Evolutionary conservation across 2,888 invertebrate genomes (phyloP).

Genomic region (Cyaniris semiargus): DNA sequence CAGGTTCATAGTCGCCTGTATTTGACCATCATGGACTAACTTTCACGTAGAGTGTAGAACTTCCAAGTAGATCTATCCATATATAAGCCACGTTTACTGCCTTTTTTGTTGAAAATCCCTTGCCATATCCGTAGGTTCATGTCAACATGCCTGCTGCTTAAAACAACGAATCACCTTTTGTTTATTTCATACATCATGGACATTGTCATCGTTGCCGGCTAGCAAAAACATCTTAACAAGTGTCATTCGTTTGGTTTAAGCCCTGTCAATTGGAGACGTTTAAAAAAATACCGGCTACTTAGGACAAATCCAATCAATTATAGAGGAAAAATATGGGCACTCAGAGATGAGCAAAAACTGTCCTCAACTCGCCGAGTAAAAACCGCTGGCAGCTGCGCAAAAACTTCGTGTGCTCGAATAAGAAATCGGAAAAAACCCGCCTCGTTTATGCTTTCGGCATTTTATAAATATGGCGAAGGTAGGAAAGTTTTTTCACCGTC

Average conservation of each 20-base stretch:
- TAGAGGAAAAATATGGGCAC: slow-evolving; percentile 69
- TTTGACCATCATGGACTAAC: no score
- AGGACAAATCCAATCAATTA: slow-evolving; percentile 74
- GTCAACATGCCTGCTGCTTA: neutral
- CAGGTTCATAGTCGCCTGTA: no score
- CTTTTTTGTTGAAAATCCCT: neutral
- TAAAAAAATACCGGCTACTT: slow-evolving; percentile 60
- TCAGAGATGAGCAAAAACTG: slow-evolving; percentile 70
- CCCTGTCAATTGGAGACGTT: slow-evolving; percentile 43
- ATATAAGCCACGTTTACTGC: neutral
- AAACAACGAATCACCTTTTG: neutral
- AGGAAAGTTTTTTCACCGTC: slow-evolving; percentile 40
- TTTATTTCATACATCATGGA: slow-evolving; percentile 19
- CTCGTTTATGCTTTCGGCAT: slow-evolving; percentile 67
- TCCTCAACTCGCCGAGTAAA: slow-evolving; percentile 57
- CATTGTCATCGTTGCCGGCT: slow-evolving; percentile 1
- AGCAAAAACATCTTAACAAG: slow-evolving; percentile 33
- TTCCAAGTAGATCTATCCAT: neutral
- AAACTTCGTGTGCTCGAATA: slow-evolving; percentile 64
- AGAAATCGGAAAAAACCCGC: slow-evolving; percentile 53
- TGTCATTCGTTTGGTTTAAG: slow-evolving; percentile 38
- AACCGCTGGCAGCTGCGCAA: slow-evolving; percentile 67
- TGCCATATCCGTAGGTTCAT: neutral
- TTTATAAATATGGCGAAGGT: slow-evolving; percentile 53
- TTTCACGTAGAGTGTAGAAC: neutral